Percentiles rank a stretch among this genome's conserved stretches.
These are phyloP conservation scores for Noctuana brunneofusca DNA, from an alignment of 2,888 invertebrate genomes.

Conservation along the genomic window DNA sequence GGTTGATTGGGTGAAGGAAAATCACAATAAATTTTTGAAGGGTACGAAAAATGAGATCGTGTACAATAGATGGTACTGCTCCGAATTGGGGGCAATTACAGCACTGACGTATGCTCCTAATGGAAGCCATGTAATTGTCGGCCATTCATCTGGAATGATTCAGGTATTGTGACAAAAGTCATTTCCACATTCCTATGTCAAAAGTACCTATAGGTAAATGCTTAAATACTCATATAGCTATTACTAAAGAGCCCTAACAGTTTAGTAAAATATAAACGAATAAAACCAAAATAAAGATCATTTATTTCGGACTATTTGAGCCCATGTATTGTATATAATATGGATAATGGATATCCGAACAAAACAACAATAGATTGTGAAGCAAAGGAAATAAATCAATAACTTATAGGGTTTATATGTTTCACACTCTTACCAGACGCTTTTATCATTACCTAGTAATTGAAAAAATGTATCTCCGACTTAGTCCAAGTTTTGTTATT, in stretches of 20 bases:
- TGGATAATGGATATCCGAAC: too few relatives aligned
- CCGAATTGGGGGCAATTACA: constrained; percentile 63
- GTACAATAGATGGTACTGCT: constrained; percentile 61
- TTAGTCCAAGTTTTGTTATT: constrained; percentile 19
- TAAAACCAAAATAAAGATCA: too few relatives aligned
- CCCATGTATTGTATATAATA: too few relatives aligned
- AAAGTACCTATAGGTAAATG: not conserved
- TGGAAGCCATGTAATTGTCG: constrained; percentile 67
- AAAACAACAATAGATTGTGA: too few relatives aligned
- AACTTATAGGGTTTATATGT: too few relatives aligned
- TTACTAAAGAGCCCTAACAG: too few relatives aligned
- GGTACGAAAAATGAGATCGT: constrained; percentile 55
- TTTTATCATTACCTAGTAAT: not conserved
- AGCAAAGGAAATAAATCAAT: too few relatives aligned
- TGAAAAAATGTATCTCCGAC: not conserved
- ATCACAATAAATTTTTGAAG: constrained; percentile 55
- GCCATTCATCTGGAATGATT: constrained; percentile 76
- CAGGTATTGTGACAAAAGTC: constrained; percentile 59
- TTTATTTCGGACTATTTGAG: too few relatives aligned
- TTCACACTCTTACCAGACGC: too few relatives aligned
- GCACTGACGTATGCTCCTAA: constrained; percentile 68
- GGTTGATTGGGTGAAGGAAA: constrained; percentile 56
- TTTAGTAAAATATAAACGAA: too few relatives aligned
- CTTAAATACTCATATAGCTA: too few relatives aligned
- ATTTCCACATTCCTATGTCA: not conserved